Evolutionary conservation across 2,797 vertebrate species (phyloP).

Genomic region (Premnoplex brunnescens): DNA sequence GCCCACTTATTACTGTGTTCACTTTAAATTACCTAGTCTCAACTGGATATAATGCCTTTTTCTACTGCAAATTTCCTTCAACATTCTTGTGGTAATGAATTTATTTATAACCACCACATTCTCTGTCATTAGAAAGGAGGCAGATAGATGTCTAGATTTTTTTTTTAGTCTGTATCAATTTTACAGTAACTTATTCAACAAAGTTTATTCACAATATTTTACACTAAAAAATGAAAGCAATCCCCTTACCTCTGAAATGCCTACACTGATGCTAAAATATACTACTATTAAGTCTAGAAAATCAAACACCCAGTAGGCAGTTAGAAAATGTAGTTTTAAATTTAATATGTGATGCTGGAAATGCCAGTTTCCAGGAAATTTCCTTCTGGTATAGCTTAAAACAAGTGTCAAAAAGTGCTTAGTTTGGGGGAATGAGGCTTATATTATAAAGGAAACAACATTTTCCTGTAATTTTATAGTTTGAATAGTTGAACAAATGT

Average conservation of each 20-base stretch:
- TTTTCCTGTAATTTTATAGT: not conserved
- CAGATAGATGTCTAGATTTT: not conserved
- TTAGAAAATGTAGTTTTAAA: not conserved
- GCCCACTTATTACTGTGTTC: not conserved
- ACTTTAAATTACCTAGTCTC: not conserved
- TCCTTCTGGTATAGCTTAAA: not conserved
- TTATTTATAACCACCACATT: not conserved
- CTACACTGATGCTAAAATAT: not conserved
- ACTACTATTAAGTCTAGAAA: not conserved
- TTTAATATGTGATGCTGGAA: not conserved
- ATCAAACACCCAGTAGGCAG: not conserved
- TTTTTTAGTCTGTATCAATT: not conserved
- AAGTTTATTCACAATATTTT: not conserved
- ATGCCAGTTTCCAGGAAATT: not conserved
- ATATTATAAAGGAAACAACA: not conserved
- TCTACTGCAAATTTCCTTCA: not conserved
- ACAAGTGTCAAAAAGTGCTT: not conserved
- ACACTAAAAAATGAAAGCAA: not conserved
- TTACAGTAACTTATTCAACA: not conserved
- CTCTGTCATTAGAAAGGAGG: not conserved
- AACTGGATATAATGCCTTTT: not conserved
- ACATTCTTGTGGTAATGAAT: not conserved
- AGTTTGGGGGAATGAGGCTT: not conserved
- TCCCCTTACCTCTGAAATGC: not conserved
- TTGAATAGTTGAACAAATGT: not conserved